A percentile compares a stretch with the other conserved stretches of the same genome.
Conservation (phyloP, 2,888 invertebrate species). For the Nesidiocoris tenuis region DNA sequence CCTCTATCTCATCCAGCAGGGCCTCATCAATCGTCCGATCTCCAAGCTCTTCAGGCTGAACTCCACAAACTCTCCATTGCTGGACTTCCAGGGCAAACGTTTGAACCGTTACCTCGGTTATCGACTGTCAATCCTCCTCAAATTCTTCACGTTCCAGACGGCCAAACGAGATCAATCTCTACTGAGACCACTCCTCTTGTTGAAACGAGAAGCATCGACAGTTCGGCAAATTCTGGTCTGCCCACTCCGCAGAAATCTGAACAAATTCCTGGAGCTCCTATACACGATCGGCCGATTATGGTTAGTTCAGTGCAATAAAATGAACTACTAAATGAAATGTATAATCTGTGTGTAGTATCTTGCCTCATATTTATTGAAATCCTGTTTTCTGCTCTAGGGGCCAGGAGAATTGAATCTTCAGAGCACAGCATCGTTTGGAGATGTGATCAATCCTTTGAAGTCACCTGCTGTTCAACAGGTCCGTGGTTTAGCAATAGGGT, state of each 20-base stretch:
- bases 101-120: constrained; percentile 29
- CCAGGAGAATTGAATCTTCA: not conserved
- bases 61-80: constrained; percentile 34
- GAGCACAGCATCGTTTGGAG: not conserved
- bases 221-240: constrained; percentile 5
- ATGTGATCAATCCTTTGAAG: constrained; percentile 5
- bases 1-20: constrained; percentile 2
- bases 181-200: constrained; percentile 26
- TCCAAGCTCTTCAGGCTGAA: constrained; percentile 34
- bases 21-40: constrained; percentile 20
- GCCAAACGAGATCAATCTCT: constrained; percentile 20
- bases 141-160: constrained; percentile 34
- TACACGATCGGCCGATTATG: too few relatives aligned
- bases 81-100: constrained; percentile 5
- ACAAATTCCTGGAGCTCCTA: too few relatives aligned
- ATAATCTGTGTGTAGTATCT: too few relatives aligned
- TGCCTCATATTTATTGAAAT: too few relatives aligned
- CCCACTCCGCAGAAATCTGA: constrained; percentile 30
- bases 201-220: not conserved
- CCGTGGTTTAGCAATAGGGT: not conserved
- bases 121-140: constrained; percentile 33
- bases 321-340: too few relatives aligned
- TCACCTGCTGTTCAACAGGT: constrained; percentile 33
- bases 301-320: too few relatives aligned
- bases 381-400: not conserved